Base-by-base conservation (phyloP, 2,888 invertebrate species). In the Oithona nana region DNA sequence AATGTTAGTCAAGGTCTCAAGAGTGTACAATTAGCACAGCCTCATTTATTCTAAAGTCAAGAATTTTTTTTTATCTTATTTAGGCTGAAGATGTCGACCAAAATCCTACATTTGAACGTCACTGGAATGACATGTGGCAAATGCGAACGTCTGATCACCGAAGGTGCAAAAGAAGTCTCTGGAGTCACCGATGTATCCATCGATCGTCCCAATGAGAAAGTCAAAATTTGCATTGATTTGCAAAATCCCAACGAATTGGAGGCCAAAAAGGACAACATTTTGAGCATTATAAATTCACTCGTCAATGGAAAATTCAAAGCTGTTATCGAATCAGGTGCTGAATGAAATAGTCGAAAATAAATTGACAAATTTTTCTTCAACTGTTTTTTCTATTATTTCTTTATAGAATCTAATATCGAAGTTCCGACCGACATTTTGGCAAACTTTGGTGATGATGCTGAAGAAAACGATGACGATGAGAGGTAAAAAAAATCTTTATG, bases 261-360 rank as follows among this genome's bases (percentile, higher is more conserved):
- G 20, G 20, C 16, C 20, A 20, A 26, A 2, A 20, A 60, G 28
- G 28, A 2, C 28, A 16, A 16, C 54, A 28, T 39, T 6, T n/a
- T 55, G 20, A 28, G 13, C 49, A 24, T 28, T 3, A 39, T 49
- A 4, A 16, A 49, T 22, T 52, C 60, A 20, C 28, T 60, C 52
- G 31, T 50, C 61, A n/a, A 54, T 52, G 54, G 54, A 20, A 54
- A 54, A 11, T 54, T 54, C 54, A 54, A 54, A 54, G 54, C 26
- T 16, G 16, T 16, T 6, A 39, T 39, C 16, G 39, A 39, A 16
- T 16, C 6, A 39, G 39, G 39, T 39, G 6, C 8, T 39, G 6
- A 16, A 39, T n/a, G 39, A 39, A 11, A 11, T 39, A 11, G 6
- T 39, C 16, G 16, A 48, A 60, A n/a, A 51, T 59, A 26, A 49